A percentile compares a stretch with the other conserved stretches of the same genome.
These are phyloP conservation scores for Phyllostomus hastatus DNA, from an alignment of 2,113 vertebrate species.

Conservation along the genomic window DNA sequence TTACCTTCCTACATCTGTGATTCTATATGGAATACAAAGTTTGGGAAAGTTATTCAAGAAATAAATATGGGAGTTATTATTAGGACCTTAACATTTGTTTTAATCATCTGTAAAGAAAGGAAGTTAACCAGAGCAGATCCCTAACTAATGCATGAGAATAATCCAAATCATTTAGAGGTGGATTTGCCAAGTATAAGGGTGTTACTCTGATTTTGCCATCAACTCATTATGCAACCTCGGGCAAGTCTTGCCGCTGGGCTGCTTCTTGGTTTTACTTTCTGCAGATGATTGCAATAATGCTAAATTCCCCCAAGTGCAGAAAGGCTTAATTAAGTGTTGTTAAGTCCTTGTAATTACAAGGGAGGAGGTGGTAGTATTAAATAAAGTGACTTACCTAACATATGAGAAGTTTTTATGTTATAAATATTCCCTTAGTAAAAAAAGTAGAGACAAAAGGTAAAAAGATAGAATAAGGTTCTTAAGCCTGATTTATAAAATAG, in stretches of 20 bases:
- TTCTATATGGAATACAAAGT: neutral
- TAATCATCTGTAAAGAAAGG: neutral
- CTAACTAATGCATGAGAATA: neutral
- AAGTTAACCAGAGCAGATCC: neutral
- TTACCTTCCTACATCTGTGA: neutral
- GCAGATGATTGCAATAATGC: neutral
- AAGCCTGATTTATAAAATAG: neutral
- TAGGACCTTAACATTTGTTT: neutral
- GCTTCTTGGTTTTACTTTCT: neutral
- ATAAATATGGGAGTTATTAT: neutral
- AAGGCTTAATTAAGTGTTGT: neutral
- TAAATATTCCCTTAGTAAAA: neutral
- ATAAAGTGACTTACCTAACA: neutral
- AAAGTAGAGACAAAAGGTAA: neutral
- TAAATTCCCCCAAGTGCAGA: neutral
- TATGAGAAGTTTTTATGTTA: neutral
- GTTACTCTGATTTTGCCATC: neutral
- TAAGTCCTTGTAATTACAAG: slow-evolving; percentile 23
- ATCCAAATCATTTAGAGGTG: neutral
- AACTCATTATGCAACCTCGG: neutral
- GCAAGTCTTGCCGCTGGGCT: neutral
- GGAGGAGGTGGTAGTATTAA: neutral
- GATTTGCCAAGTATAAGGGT: neutral
- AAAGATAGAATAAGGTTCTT: neutral
- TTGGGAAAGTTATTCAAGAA: neutral